Evolutionary conservation across 2,888 invertebrate genomes (phyloP).

Genomic region (Dyspetes luteomarginatus): DNA sequence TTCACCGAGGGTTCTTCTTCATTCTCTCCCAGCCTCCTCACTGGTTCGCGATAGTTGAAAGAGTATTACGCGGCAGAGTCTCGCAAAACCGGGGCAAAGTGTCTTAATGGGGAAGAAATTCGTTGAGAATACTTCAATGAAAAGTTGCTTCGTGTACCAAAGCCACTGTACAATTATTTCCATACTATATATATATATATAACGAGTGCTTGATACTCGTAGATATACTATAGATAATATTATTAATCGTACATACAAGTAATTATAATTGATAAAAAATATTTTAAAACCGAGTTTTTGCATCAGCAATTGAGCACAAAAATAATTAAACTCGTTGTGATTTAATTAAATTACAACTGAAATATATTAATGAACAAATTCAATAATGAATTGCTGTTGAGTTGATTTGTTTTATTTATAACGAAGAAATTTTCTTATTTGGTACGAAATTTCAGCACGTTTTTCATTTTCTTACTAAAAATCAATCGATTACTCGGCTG

Average conservation of each 20-base stretch:
- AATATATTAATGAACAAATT: background rate
- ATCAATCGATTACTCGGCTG: slow-evolving; percentile 6
- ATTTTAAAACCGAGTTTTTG: too few relatives aligned
- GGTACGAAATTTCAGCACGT: slow-evolving; percentile 3
- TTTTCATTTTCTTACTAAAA: slow-evolving; percentile 18
- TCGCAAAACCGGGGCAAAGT: background rate
- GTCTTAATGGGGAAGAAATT: slow-evolving; percentile 14
- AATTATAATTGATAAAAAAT: slow-evolving; percentile 6
- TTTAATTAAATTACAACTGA: too few relatives aligned
- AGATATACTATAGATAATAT: background rate
- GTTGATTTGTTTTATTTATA: too few relatives aligned
- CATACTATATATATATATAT: background rate
- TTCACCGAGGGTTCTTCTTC: slow-evolving; percentile 27
- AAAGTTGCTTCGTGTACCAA: background rate
- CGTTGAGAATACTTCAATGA: slow-evolving; percentile 22
- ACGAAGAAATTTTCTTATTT: background rate
- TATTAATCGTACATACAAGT: background rate
- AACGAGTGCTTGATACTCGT: background rate
- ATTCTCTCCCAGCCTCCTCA: slow-evolving; percentile 1
- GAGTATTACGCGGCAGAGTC: background rate
- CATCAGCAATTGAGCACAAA: background rate
- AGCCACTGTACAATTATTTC: slow-evolving; percentile 18
- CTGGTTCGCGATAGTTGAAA: background rate
- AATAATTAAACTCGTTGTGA: background rate
- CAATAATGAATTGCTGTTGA: background rate